These are phyloP conservation scores for Thripadectes ignobilis DNA, from an alignment of 2,797 vertebrate genomes.

Conservation along the genomic window DNA sequence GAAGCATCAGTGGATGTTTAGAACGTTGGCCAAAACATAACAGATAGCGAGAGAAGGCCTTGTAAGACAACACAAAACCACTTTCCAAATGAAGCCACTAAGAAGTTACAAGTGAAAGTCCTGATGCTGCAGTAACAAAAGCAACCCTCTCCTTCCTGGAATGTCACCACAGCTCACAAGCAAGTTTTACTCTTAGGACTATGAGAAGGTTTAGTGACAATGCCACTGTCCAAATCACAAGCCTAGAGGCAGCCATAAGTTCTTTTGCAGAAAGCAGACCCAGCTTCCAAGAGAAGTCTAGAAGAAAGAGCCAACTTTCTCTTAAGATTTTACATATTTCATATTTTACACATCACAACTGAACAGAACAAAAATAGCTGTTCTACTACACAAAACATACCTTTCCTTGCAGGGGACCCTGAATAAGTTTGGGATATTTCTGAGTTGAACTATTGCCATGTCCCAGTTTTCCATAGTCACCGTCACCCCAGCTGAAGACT, in stretches of 20 bases:
- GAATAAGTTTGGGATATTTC: slow-evolving; percentile 86
- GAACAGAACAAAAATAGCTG: background rate
- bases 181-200: background rate
- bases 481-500: slow-evolving; percentile 86
- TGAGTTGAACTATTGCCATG: slow-evolving; percentile 86
- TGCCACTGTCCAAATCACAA: background rate
- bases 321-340: background rate
- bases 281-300: background rate
- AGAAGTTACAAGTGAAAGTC: background rate
- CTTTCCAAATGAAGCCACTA: background rate
- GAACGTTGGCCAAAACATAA: background rate
- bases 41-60: background rate
- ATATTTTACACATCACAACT: background rate
- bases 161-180: background rate
- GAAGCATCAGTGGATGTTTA: background rate
- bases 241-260: background rate
- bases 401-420: slow-evolving; percentile 84
- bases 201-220: background rate
- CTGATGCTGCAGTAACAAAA: background rate
- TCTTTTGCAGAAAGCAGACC: background rate
- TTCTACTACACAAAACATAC: slow-evolving; percentile 50
- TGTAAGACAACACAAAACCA: background rate
- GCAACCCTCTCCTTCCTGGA: background rate
- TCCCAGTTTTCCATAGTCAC: slow-evolving; percentile 84
- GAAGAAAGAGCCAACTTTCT: background rate